Evolutionary conservation across 2,888 invertebrate species (phyloP).

Genomic region (Phaonia tiefii): DNA sequence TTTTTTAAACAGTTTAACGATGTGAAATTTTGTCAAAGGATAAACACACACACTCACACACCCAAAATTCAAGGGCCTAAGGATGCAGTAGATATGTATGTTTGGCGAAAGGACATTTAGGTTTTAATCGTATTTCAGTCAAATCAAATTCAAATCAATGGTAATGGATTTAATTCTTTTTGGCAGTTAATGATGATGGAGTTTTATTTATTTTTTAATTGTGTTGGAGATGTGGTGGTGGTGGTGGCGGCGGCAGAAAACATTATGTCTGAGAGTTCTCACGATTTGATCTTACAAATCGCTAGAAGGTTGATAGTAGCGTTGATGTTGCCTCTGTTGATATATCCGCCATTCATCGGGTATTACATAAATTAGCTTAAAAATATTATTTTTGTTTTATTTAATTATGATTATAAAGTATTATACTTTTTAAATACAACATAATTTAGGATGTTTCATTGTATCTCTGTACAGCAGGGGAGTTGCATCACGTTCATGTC

Average conservation of each 20-base stretch:
- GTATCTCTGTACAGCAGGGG: too few relatives aligned
- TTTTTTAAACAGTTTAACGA: neutral
- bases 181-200: conserved; percentile 47
- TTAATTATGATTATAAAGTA: too few relatives aligned
- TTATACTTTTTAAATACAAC: too few relatives aligned
- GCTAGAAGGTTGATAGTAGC: conserved; percentile 80
- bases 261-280: conserved; percentile 40
- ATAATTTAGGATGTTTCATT: too few relatives aligned
- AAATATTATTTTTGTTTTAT: conserved; percentile 57
- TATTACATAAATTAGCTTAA: conserved; percentile 80
- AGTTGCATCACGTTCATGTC: too few relatives aligned
- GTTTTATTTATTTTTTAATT: conserved; percentile 37
- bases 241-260: conserved; percentile 38
- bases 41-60: conserved; percentile 34
- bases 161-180: conserved; percentile 18
- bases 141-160: conserved; percentile 21
- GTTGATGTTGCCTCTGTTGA: conserved; percentile 80
- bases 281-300: conserved; percentile 75
- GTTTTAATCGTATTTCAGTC: neutral
- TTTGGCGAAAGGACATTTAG: conserved; percentile 13
- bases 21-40: conserved; percentile 14
- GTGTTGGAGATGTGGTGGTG: conserved; percentile 20
- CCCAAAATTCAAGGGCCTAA: neutral
- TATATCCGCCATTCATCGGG: conserved; percentile 81
- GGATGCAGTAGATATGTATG: neutral